Evolutionary conservation across 2,797 vertebrate species (phyloP).

Genomic region (Neosilurus hyrtlii): DNA sequence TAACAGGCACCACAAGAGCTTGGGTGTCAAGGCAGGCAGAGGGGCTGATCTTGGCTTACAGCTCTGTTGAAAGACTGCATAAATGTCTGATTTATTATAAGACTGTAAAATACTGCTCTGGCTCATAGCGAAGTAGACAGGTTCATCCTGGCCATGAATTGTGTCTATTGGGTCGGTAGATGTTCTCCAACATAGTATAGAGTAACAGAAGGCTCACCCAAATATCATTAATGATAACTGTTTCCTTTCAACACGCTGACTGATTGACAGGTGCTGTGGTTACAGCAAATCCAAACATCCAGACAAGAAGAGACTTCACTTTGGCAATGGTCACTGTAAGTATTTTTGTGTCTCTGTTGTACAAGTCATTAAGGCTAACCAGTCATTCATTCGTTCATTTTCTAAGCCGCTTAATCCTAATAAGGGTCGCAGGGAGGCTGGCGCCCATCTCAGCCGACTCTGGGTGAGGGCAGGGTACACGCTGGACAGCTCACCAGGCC

Average conservation of each 20-base stretch:
- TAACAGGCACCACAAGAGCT: slow-evolving; percentile 46
- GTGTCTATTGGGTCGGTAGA: slow-evolving; percentile 45
- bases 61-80: slow-evolving; percentile 60
- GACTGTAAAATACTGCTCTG: slow-evolving; percentile 68
- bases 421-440: no score
- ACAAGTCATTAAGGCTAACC: not conserved
- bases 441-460: no score
- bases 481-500: no score
- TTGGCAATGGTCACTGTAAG: slow-evolving; percentile 96
- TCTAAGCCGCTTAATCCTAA: no score
- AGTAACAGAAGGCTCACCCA: slow-evolving; percentile 56
- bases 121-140: slow-evolving; percentile 60
- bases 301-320: slow-evolving; percentile 94
- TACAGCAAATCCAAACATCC: slow-evolving; percentile 93
- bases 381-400: no score
- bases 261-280: slow-evolving; percentile 88
- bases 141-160: slow-evolving; percentile 56
- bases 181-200: slow-evolving; percentile 34
- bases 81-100: slow-evolving; percentile 71
- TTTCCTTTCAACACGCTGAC: slow-evolving; percentile 66
- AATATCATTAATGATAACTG: slow-evolving; percentile 60
- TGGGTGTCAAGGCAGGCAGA: slow-evolving; percentile 45
- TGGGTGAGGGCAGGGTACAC: no score
- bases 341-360: slow-evolving; percentile 54
- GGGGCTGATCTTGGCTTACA: slow-evolving; percentile 63